These are phyloP conservation scores for Andrena camellia DNA, from an alignment of 2,888 invertebrate species.

Conservation along the genomic window DNA sequence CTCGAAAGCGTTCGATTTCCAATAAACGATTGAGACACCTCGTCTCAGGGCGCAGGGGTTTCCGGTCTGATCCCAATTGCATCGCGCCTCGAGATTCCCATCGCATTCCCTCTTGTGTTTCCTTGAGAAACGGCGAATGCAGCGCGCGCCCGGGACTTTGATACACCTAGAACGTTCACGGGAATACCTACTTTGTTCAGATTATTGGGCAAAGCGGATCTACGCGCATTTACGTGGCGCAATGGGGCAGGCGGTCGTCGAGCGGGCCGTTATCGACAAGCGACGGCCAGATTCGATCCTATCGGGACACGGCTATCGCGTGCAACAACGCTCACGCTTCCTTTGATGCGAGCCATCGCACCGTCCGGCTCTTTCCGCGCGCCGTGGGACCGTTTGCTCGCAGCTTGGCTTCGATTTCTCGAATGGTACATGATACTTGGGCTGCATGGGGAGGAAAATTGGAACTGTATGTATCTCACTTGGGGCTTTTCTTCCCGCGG, in stretches of 20 bases:
- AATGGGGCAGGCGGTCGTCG: slow-evolving; percentile 65
- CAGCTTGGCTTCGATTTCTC: slow-evolving; percentile 27
- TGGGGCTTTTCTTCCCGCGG: neutral
- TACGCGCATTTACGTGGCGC: slow-evolving; percentile 71
- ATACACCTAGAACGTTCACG: slow-evolving; percentile 18
- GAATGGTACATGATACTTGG: neutral
- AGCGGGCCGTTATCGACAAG: slow-evolving; percentile 66
- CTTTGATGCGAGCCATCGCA: slow-evolving; percentile 38
- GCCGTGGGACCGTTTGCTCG: slow-evolving; percentile 34
- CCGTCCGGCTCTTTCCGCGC: slow-evolving; percentile 19
- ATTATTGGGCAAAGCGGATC: slow-evolving; percentile 73
- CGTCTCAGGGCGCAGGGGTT: too few relatives aligned
- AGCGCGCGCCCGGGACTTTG: neutral
- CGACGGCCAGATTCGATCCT: slow-evolving; percentile 61
- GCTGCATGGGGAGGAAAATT: neutral
- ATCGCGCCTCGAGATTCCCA: slow-evolving; percentile 5
- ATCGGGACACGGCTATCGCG: slow-evolving; percentile 60
- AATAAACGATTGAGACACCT: too few relatives aligned
- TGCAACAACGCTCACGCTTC: slow-evolving; percentile 48
- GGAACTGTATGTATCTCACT: too few relatives aligned
- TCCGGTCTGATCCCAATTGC: slow-evolving; percentile 1
- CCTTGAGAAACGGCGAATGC: neutral
- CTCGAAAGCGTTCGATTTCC: too few relatives aligned
- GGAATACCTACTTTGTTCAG: slow-evolving; percentile 64
- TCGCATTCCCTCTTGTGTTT: neutral